Conservation (phyloP, 2,888 invertebrate genomes). For the Hartigia nigra region DNA sequence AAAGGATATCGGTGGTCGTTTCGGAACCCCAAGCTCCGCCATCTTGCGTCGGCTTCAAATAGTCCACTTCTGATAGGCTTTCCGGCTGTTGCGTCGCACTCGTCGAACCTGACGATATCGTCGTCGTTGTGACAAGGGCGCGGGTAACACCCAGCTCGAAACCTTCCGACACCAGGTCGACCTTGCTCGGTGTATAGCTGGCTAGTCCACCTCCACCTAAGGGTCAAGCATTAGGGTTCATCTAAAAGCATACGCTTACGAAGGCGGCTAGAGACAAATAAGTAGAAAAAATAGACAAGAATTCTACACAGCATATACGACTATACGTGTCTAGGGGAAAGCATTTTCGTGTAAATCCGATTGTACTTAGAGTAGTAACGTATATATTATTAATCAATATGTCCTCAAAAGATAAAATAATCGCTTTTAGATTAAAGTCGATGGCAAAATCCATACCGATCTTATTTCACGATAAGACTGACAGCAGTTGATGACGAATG, state of each 20-base stretch:
- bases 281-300: background rate
- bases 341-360: background rate
- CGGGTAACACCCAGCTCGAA: slow-evolving; percentile 86
- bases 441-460: background rate
- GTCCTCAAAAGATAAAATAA: background rate
- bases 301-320: background rate
- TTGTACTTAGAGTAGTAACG: background rate
- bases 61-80: slow-evolving; percentile 56
- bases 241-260: slow-evolving; percentile 11
- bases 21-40: slow-evolving; percentile 66
- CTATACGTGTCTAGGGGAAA: background rate
- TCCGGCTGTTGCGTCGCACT: slow-evolving; percentile 22
- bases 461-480: background rate
- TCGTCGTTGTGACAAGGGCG: slow-evolving; percentile 60
- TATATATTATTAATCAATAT: background rate
- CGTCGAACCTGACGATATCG: slow-evolving; percentile 38
- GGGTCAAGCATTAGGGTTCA: slow-evolving; percentile 35
- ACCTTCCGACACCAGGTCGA: slow-evolving; percentile 71
- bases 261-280: background rate
- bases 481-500: background rate
- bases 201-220: slow-evolving; percentile 69
- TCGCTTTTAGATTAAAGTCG: background rate
- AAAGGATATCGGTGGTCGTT: slow-evolving; percentile 66
- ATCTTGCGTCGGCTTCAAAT: slow-evolving; percentile 64
- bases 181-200: slow-evolving; percentile 87